Percentiles rank a stretch among this genome's conserved stretches.
These are phyloP conservation scores for Promerops cafer DNA, from an alignment of 2,113 vertebrate genomes.

Conservation along the genomic window DNA sequence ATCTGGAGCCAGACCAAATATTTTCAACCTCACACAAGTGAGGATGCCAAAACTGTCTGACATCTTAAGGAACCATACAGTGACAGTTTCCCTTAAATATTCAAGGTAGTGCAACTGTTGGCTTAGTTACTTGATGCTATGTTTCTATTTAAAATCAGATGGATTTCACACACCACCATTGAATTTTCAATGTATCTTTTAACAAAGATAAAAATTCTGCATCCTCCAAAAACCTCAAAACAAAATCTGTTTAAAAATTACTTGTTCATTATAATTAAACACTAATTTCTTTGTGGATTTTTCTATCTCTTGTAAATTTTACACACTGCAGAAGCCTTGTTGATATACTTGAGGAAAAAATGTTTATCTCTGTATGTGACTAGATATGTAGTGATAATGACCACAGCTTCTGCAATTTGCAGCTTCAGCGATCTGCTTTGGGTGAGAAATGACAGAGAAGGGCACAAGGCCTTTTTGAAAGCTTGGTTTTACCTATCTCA, in stretches of 20 bases:
- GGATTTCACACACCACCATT: neutral
- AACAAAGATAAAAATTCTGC: neutral
- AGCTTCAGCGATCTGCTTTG: neutral
- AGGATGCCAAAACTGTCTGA: neutral
- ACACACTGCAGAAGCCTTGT: neutral
- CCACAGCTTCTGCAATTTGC: neutral
- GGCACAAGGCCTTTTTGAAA: neutral
- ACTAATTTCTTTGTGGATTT: neutral
- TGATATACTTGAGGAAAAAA: neutral
- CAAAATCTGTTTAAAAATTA: neutral
- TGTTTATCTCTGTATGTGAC: fast-evolving
- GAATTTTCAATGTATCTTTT: neutral
- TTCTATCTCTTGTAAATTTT: neutral
- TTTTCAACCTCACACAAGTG: neutral
- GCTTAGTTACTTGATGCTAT: neutral
- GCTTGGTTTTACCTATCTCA: neutral
- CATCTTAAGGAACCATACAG: neutral
- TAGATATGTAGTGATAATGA: neutral
- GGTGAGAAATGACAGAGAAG: neutral
- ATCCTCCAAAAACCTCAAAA: neutral
- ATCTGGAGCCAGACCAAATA: neutral
- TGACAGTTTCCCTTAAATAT: neutral
- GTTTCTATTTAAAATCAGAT: neutral
- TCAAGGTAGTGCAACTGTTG: neutral
- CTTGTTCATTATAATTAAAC: neutral